Evolutionary conservation across 2,888 invertebrate genomes (phyloP).

Genomic region (Eueremaeus valkanovi): DNA sequence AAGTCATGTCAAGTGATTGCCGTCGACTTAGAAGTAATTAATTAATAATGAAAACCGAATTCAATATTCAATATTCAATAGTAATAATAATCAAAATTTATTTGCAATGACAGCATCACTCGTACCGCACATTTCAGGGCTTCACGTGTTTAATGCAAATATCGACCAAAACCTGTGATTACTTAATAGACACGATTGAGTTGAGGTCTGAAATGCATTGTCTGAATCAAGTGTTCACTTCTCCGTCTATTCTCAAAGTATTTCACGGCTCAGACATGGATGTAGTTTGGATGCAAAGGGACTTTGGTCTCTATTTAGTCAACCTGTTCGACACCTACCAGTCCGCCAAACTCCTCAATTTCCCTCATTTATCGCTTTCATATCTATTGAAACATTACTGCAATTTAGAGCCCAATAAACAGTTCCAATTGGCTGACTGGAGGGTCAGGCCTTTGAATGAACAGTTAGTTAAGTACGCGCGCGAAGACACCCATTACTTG

Average conservation of each 20-base stretch:
- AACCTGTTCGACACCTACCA: constrained; percentile 95
- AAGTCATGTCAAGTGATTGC: constrained; percentile 68
- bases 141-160: constrained; percentile 94
- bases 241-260: constrained; percentile 84
- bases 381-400: constrained; percentile 75
- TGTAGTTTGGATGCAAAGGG: constrained; percentile 88
- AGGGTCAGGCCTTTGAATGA: constrained; percentile 80
- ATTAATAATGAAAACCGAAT: neutral
- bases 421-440: constrained; percentile 93
- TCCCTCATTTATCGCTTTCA: constrained; percentile 66
- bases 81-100: constrained; percentile 9
- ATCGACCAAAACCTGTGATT: constrained; percentile 72
- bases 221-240: constrained; percentile 83
- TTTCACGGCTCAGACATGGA: constrained; percentile 89
- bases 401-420: constrained; percentile 73
- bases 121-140: constrained; percentile 85
- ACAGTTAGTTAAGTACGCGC: constrained; percentile 75
- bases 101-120: constrained; percentile 67
- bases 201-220: constrained; percentile 74
- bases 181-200: constrained; percentile 78
- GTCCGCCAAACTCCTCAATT: constrained; percentile 70
- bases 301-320: constrained; percentile 89
- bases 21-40: constrained; percentile 67
- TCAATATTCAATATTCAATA: neutral
- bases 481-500: constrained; percentile 90